Conservation (phyloP, 2,797 vertebrate genomes). For the Geotrypetes seraphini region DNA sequence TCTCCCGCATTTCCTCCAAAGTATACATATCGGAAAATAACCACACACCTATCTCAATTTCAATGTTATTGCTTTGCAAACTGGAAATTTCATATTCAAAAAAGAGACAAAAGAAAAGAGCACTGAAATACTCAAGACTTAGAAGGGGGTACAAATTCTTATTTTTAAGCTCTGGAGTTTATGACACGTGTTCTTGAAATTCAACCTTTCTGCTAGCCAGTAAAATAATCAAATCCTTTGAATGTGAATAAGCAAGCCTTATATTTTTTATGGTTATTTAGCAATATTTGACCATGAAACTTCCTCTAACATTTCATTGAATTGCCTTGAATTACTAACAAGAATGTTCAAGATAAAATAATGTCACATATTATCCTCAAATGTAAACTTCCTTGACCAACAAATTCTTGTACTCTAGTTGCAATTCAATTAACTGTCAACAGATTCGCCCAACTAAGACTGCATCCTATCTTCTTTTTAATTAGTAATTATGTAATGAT, state of each 20-base stretch:
- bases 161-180: no score
- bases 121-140: no score
- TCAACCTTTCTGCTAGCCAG: no score
- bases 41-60: no score
- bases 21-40: no score
- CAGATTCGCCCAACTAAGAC: slow-evolving; percentile 50
- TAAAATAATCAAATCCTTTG: background rate
- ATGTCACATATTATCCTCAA: slow-evolving; percentile 24
- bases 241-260: slow-evolving; percentile 2
- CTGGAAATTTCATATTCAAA: no score
- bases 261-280: slow-evolving; percentile 1
- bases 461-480: slow-evolving; percentile 54
- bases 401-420: slow-evolving; percentile 35
- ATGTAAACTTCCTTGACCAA: slow-evolving; percentile 47
- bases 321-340: background rate
- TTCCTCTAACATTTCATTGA: slow-evolving; percentile 5
- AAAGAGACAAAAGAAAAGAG: no score
- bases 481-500: slow-evolving; percentile 63
- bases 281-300: slow-evolving; percentile 3
- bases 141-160: no score
- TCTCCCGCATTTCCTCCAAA: no score
- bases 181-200: no score
- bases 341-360: slow-evolving; percentile 7
- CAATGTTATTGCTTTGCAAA: no score
- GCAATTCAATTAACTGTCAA: slow-evolving; percentile 57